Conservation (phyloP, 2,797 vertebrate species). For the Trematomus bernacchii region DNA sequence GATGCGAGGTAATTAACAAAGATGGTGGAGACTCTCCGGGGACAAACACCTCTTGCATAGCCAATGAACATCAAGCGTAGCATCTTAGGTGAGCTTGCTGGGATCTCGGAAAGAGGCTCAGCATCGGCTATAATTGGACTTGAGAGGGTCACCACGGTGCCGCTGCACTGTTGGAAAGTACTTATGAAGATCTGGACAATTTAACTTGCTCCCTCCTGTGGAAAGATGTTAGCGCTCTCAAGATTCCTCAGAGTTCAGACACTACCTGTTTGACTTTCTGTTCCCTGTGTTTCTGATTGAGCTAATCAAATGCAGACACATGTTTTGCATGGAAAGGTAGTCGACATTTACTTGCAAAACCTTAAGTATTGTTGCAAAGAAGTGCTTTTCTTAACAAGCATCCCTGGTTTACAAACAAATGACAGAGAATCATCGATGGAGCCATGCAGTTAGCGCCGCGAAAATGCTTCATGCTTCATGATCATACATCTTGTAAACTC, state of each 20-base stretch:
- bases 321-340: not conserved
- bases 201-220: slow-evolving; percentile 17
- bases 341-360: not conserved
- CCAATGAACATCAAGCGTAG: slow-evolving; percentile 39
- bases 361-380: not conserved
- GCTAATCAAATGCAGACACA: not conserved
- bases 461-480: not conserved
- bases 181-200: slow-evolving; percentile 48
- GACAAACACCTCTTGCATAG: slow-evolving; percentile 52
- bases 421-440: too few species aligned
- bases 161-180: slow-evolving; percentile 28
- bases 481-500: not conserved
- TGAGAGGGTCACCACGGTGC: slow-evolving; percentile 54
- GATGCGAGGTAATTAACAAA: slow-evolving; percentile 74
- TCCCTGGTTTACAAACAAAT: too few species aligned
- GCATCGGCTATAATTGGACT: slow-evolving; percentile 60
- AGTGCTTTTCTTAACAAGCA: not conserved
- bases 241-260: not conserved
- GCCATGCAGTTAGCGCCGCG: too few species aligned
- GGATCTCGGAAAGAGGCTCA: slow-evolving; percentile 45
- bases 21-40: slow-evolving; percentile 49
- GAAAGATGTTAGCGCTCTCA: slow-evolving; percentile 6
- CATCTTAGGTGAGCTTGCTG: slow-evolving; percentile 37
- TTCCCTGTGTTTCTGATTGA: not conserved
- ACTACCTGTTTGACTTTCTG: not conserved